Conservation (phyloP, 1,140 invertebrate genomes). For the Aphis craccivora region DNA sequence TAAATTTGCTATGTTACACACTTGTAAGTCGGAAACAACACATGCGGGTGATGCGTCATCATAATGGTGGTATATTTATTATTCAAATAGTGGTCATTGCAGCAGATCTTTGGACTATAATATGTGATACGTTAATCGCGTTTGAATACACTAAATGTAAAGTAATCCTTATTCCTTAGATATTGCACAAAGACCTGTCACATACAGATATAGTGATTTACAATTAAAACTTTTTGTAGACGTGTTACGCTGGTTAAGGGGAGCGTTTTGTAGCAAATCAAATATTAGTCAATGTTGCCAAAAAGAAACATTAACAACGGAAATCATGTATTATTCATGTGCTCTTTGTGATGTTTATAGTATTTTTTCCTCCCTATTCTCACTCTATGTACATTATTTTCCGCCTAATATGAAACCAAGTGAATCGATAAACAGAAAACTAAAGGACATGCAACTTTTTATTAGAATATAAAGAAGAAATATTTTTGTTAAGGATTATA, state of each 20-base stretch:
- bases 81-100: not conserved
- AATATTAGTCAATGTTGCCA: constrained; percentile 47
- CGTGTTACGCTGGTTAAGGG: not conserved
- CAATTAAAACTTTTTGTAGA: constrained; percentile 39
- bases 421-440: constrained; percentile 52
- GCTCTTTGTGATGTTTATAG: constrained; percentile 34
- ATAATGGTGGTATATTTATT: not conserved
- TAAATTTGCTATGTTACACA: no score
- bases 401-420: constrained; percentile 38
- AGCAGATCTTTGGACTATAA: not conserved
- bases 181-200: not conserved
- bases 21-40: no score
- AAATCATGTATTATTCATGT: constrained; percentile 57
- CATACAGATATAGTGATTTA: constrained; percentile 14
- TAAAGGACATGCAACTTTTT: constrained; percentile 27
- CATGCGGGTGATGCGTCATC: not conserved
- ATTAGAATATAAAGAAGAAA: constrained; percentile 36
- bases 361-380: constrained; percentile 29
- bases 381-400: constrained; percentile 10
- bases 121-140: not conserved
- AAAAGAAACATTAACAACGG: constrained; percentile 46
- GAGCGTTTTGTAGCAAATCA: constrained; percentile 26
- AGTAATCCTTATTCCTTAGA: not conserved
- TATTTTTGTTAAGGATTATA: constrained; percentile 43
- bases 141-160: not conserved